These are phyloP conservation scores for Ammodytes dubius DNA, from an alignment of 2,113 vertebrate genomes.

Conservation along the genomic window DNA sequence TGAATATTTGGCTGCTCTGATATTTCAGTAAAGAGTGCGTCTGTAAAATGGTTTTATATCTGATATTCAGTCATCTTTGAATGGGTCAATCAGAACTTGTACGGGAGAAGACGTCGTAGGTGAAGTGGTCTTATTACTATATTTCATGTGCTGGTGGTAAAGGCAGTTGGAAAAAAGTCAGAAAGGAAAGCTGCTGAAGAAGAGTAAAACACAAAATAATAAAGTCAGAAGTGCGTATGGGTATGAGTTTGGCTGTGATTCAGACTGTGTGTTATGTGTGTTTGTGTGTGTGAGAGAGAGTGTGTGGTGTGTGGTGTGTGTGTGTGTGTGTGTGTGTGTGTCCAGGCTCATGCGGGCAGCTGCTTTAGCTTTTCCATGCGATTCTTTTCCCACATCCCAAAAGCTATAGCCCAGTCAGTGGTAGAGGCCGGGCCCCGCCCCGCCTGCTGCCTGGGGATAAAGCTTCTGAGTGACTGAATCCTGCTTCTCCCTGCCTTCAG, in stretches of 20 bases:
- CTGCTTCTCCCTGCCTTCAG: constrained; percentile 11
- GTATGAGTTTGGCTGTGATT: constrained; percentile 16
- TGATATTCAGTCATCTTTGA: no score
- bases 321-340: constrained; percentile 22
- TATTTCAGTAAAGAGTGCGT: no score
- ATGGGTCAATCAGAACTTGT: no score
- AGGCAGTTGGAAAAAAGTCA: neutral
- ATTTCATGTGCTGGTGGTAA: neutral
- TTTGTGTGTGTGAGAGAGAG: constrained; percentile 10
- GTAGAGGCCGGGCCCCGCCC: constrained; percentile 57
- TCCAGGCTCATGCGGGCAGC: constrained; percentile 31
- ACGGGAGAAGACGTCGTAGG: no score
- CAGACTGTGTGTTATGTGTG: constrained; percentile 35
- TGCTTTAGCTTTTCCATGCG: constrained; percentile 47
- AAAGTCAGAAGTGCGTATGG: neutral
- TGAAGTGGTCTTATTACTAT: neutral
- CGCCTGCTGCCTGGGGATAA: constrained; percentile 61
- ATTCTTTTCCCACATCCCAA: constrained; percentile 66
- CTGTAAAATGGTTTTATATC: no score
- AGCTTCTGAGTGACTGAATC: constrained; percentile 41
- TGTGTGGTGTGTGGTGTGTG: constrained; percentile 1
- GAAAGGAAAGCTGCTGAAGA: neutral
- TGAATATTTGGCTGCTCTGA: no score
- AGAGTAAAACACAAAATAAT: neutral
- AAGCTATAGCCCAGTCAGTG: constrained; percentile 19